These are phyloP conservation scores for Buteo buteo DNA, from an alignment of 2,113 vertebrate genomes.

Conservation along the genomic window DNA sequence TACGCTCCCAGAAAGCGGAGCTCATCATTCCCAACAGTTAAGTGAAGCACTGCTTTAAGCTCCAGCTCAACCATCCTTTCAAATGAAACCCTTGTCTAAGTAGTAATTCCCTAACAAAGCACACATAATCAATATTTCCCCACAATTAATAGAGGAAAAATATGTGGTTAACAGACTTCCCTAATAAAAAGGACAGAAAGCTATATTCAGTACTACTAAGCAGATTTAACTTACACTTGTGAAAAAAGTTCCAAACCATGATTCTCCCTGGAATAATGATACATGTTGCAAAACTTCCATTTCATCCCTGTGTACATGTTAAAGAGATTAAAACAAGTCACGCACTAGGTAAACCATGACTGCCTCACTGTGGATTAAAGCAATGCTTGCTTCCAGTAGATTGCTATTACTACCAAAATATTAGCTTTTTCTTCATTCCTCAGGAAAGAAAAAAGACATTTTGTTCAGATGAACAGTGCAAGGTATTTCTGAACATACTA, in stretches of 20 bases:
- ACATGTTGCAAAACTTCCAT: background rate
- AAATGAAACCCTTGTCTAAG: background rate
- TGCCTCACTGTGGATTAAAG: constrained; percentile 58
- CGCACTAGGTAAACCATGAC: background rate
- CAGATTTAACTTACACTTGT: background rate
- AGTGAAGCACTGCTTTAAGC: background rate
- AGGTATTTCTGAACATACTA: background rate
- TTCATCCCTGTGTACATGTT: background rate
- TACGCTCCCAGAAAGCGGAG: background rate
- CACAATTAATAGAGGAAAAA: background rate
- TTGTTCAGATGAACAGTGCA: background rate
- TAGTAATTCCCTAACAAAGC: background rate
- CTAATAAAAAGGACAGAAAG: background rate
- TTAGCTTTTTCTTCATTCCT: background rate
- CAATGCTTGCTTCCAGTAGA: background rate
- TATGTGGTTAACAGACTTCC: background rate
- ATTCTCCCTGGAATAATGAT: background rate
- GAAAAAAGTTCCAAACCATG: background rate
- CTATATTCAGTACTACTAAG: background rate
- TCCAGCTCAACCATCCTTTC: background rate
- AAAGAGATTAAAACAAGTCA: background rate
- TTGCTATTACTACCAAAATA: background rate
- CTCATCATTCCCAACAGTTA: background rate
- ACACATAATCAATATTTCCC: background rate
- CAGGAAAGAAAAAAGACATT: background rate